Percentiles rank a stretch among this genome's conserved stretches.
Conservation (phyloP, 2,797 vertebrate species). For the Anableps anableps region DNA sequence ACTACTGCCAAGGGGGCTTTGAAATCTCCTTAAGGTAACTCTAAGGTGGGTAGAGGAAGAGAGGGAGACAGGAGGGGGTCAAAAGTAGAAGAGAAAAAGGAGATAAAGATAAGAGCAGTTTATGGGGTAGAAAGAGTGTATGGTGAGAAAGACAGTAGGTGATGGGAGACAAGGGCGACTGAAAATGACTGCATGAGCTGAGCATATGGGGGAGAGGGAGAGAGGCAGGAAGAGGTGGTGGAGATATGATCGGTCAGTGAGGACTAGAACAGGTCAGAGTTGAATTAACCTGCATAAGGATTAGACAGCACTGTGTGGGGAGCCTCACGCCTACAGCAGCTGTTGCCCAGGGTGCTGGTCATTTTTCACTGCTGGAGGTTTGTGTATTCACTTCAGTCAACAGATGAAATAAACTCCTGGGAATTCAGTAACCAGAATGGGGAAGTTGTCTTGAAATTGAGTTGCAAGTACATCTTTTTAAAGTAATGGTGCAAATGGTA, state of each 20-base stretch:
- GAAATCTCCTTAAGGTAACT: slow-evolving; percentile 85
- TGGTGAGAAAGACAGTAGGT: slow-evolving; percentile 56
- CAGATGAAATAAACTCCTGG: slow-evolving; percentile 9
- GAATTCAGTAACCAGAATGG: background rate
- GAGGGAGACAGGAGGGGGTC: slow-evolving; percentile 62
- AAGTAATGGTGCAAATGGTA: background rate
- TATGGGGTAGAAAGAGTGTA: slow-evolving; percentile 45
- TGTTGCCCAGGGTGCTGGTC: slow-evolving; percentile 67
- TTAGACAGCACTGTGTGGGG: slow-evolving; percentile 76
- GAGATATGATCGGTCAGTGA: slow-evolving; percentile 82
- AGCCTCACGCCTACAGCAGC: slow-evolving; percentile 63
- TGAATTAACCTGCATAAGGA: slow-evolving; percentile 86
- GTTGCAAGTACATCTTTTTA: background rate
- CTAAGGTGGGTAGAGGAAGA: slow-evolving; percentile 58
- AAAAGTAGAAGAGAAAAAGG: slow-evolving; percentile 46
- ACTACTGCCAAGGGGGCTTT: slow-evolving; percentile 80
- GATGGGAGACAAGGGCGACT: slow-evolving; percentile 63
- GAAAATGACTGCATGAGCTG: slow-evolving; percentile 50
- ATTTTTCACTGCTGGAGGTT: slow-evolving; percentile 42
- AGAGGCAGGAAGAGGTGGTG: slow-evolving; percentile 53
- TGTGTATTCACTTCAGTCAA: slow-evolving; percentile 36
- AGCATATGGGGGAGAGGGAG: slow-evolving; percentile 32
- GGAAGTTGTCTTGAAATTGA: background rate
- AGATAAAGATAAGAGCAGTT: slow-evolving; percentile 56
- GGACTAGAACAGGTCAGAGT: slow-evolving; percentile 83